Evolutionary conservation across 1,140 invertebrate species (phyloP).

Genomic region (Zophobas atratus): DNA sequence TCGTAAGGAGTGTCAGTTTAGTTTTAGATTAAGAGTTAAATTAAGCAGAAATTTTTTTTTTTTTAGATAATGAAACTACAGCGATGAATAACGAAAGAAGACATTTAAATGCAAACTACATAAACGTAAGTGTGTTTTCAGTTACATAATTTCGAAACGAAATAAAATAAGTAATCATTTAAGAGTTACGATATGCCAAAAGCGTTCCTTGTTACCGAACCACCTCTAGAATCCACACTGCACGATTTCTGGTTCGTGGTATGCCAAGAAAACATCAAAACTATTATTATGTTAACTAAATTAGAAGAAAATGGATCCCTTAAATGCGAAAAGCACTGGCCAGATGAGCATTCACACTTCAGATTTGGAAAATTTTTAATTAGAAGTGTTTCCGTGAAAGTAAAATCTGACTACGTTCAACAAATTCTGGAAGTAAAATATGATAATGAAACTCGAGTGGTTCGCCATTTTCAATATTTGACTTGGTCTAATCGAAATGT

Average conservation of each 20-base stretch:
- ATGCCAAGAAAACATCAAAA: conserved; percentile 78
- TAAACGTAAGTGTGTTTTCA: conserved; percentile 46
- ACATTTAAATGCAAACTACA: conserved; percentile 52
- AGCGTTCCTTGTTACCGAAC: conserved; percentile 85
- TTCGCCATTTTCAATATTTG: conserved; percentile 2
- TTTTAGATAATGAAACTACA: neutral
- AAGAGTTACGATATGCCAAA: conserved; percentile 72
- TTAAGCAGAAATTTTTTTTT: too few relatives aligned
- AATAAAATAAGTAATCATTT: conserved; percentile 11
- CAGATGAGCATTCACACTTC: conserved; percentile 61
- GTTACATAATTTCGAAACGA: neutral
- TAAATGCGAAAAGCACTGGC: conserved; percentile 74
- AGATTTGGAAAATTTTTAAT: conserved; percentile 67
- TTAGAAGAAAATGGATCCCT: conserved; percentile 59
- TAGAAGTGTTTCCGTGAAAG: conserved; percentile 62
- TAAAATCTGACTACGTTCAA: neutral
- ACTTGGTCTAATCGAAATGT: conserved; percentile 3
- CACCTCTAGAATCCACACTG: conserved; percentile 80
- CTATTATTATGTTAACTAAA: conserved; percentile 77
- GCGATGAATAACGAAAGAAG: conserved; percentile 23
- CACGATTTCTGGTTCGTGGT: conserved; percentile 87
- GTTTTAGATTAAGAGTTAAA: too few relatives aligned
- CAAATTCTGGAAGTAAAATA: neutral
- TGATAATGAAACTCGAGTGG: neutral
- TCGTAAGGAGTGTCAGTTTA: too few relatives aligned